Evolutionary conservation across 2,888 invertebrate species (phyloP).

Genomic region (Calliphora vomitoria): DNA sequence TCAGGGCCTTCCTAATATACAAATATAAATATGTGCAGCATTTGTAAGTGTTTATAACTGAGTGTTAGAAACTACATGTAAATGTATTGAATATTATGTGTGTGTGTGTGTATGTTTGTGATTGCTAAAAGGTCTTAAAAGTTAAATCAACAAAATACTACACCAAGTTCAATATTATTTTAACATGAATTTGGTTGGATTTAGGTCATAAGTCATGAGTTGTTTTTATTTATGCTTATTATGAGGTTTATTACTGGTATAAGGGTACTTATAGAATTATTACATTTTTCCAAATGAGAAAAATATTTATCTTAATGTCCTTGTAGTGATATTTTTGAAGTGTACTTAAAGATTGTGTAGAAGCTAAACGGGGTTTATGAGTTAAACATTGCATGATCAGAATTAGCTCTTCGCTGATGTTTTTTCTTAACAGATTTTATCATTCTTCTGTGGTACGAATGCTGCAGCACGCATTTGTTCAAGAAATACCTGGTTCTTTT

Average conservation of each 20-base stretch:
- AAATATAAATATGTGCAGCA: not conserved
- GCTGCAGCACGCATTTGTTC: no score
- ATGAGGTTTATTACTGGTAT: not conserved
- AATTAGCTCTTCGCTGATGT: no score
- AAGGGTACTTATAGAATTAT: not conserved
- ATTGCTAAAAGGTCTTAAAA: conserved; percentile 36
- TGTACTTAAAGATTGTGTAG: not conserved
- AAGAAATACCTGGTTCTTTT: no score
- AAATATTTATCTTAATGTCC: not conserved
- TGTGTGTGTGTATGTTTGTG: not conserved
- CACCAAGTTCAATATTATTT: conserved; percentile 13
- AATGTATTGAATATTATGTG: not conserved
- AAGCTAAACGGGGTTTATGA: no score
- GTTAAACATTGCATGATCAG: no score
- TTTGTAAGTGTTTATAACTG: not conserved
- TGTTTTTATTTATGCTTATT: not conserved
- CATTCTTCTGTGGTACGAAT: no score
- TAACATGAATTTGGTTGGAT: conserved; percentile 17
- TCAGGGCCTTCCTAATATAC: not conserved
- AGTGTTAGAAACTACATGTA: not conserved
- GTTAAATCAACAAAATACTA: conserved; percentile 46
- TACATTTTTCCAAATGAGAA: not conserved
- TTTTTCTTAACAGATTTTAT: no score
- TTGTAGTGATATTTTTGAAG: not conserved
- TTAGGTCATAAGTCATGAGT: conserved; percentile 32